Evolutionary conservation across 2,797 vertebrate genomes (phyloP).

Genomic region (Hippopotamyrus pictus): DNA sequence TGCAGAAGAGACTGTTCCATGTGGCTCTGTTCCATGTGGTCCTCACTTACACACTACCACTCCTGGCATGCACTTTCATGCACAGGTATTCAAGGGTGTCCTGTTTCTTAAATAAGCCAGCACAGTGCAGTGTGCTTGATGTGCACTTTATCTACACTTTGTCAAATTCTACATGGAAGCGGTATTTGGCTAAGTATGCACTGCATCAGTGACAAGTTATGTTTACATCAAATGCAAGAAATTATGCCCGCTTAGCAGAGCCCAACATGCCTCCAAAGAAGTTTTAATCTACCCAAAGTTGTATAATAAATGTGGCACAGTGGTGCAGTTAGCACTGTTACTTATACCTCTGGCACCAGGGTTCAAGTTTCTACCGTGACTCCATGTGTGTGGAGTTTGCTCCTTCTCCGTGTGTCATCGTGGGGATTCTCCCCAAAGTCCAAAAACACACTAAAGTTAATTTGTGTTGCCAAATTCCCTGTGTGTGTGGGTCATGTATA

Average conservation of each 20-base stretch:
- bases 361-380: not conserved
- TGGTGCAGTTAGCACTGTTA: not conserved
- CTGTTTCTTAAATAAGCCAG: not conserved
- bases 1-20: not conserved
- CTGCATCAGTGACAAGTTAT: not conserved
- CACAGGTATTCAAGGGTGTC: not conserved
- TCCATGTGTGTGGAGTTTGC: not conserved
- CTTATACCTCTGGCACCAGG: not conserved
- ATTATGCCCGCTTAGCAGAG: not conserved
- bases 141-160: not conserved
- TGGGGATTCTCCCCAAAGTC: not conserved
- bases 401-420: not conserved
- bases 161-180: not conserved
- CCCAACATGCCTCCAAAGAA: not conserved
- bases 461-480: not conserved
- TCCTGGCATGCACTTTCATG: not conserved
- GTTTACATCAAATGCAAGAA: not conserved
- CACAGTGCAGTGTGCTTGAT: not conserved
- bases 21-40: not conserved
- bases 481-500: not conserved
- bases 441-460: not conserved
- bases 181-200: not conserved
- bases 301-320: not conserved
- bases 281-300: not conserved
- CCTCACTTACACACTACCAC: not conserved